These are phyloP conservation scores for Patella caerulea DNA, from an alignment of 2,888 invertebrate genomes.

Conservation along the genomic window DNA sequence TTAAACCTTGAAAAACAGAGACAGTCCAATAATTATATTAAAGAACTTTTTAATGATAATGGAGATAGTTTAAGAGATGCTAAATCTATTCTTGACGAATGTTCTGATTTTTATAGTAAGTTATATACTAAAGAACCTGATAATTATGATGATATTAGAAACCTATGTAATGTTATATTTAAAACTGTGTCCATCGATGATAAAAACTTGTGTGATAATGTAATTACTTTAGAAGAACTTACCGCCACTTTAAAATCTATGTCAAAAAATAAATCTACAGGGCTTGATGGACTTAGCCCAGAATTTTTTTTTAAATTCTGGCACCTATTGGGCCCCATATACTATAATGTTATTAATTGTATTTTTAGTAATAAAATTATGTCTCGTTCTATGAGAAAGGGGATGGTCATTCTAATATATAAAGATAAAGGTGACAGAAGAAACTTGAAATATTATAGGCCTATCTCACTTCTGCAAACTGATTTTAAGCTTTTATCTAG, in stretches of 20 bases:
- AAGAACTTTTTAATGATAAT: neutral
- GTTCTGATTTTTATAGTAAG: too few species aligned
- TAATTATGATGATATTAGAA: neutral
- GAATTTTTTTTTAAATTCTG: conserved; percentile 37
- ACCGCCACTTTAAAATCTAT: conserved; percentile 24
- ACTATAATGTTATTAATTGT: conserved; percentile 24
- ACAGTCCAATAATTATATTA: neutral
- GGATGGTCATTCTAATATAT: conserved; percentile 35
- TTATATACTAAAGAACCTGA: neutral
- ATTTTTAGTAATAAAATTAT: conserved; percentile 26
- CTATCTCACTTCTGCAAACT: conserved; percentile 41
- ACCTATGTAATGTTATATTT: neutral
- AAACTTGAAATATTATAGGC: too few species aligned
- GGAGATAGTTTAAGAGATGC: neutral
- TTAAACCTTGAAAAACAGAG: neutral
- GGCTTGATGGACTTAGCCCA: conserved; percentile 39
- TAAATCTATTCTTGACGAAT: neutral
- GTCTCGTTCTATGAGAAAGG: conserved; percentile 22
- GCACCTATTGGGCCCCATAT: conserved; percentile 24
- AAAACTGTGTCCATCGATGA: neutral
- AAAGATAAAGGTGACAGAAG: conserved; percentile 35
- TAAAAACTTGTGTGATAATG: neutral
- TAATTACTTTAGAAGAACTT: conserved; percentile 15
- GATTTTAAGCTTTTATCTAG: conserved; percentile 47
- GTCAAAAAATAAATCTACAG: conserved; percentile 36